Conservation (phyloP, 2,888 invertebrate genomes). For the Barypeithes pellucidus region DNA sequence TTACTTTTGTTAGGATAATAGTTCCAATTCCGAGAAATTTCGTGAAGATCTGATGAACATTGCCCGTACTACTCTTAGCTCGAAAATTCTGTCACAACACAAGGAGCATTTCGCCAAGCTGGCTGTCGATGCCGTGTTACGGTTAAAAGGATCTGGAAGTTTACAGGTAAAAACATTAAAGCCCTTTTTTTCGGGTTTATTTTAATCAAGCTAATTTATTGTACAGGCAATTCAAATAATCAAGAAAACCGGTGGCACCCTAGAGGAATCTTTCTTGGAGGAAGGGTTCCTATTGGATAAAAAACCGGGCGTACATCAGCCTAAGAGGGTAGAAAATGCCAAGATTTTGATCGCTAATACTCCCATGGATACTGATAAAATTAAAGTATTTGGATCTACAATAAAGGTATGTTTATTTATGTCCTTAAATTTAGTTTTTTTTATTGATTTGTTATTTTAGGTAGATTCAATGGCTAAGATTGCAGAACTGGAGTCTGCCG, state of each 20-base stretch:
- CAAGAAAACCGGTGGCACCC: constrained; percentile 94
- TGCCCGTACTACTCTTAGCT: constrained; percentile 96
- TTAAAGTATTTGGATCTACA: constrained; percentile 98
- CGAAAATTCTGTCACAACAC: constrained; percentile 97
- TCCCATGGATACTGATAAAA: constrained; percentile 99
- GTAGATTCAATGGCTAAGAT: constrained; percentile 96
- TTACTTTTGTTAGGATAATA: constrained; percentile 78
- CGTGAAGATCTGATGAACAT: constrained; percentile 95
- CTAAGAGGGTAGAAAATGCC: constrained; percentile 95
- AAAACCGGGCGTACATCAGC: constrained; percentile 97
- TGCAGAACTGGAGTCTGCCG: constrained; percentile 97
- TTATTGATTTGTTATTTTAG: constrained; percentile 26
- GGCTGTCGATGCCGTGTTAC: constrained; percentile 95
- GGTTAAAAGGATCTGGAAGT: constrained; percentile 96
- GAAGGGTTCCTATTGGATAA: constrained; percentile 96
- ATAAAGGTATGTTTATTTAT: constrained; percentile 74
- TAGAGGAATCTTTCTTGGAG: constrained; percentile 97
- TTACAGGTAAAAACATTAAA: constrained; percentile 73
- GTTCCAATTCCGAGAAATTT: constrained; percentile 84
- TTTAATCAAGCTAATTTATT: constrained; percentile 16
- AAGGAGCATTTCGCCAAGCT: constrained; percentile 97
- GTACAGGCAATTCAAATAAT: constrained; percentile 92
- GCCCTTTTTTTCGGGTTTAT: background rate
- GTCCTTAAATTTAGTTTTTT: background rate
- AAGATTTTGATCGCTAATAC: constrained; percentile 98